Conservation (phyloP, 2,113 vertebrate genomes). For the Trachemys scripta region DNA sequence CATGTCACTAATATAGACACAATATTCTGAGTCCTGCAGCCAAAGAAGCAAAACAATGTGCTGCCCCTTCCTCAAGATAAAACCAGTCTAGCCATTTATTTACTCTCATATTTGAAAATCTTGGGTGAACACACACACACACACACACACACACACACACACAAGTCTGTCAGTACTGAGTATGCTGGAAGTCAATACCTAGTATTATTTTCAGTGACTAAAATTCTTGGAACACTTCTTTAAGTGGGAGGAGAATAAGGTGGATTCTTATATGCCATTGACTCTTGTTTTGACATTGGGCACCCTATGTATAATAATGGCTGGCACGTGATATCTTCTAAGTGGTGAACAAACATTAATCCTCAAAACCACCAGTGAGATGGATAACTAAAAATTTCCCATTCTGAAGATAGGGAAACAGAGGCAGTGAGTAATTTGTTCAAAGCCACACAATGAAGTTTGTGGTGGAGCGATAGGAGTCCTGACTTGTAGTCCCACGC, state of each 20-base stretch:
- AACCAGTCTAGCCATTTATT: neutral
- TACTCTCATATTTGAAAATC: neutral
- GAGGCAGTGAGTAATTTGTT: neutral
- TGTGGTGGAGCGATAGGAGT: neutral
- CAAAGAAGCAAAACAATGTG: neutral
- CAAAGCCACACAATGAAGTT: neutral
- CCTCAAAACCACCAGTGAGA: neutral
- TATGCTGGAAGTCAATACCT: neutral
- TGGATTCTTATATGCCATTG: neutral
- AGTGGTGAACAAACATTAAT: neutral
- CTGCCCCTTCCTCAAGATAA: neutral
- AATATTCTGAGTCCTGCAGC: neutral
- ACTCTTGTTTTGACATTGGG: neutral
- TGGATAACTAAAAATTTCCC: neutral
- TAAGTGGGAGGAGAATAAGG: neutral
- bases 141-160: too few relatives aligned
- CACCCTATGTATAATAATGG: neutral
- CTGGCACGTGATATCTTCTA: neutral
- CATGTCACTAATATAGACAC: neutral
- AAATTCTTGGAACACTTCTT: neutral
- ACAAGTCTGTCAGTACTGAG: neutral
- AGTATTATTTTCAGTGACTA: neutral
- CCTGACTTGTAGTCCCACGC: neutral
- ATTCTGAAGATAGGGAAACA: neutral
- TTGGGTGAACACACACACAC: too few relatives aligned